Base-by-base conservation (phyloP, 2,113 vertebrate genomes). In the Callopanchax toddi region DNA sequence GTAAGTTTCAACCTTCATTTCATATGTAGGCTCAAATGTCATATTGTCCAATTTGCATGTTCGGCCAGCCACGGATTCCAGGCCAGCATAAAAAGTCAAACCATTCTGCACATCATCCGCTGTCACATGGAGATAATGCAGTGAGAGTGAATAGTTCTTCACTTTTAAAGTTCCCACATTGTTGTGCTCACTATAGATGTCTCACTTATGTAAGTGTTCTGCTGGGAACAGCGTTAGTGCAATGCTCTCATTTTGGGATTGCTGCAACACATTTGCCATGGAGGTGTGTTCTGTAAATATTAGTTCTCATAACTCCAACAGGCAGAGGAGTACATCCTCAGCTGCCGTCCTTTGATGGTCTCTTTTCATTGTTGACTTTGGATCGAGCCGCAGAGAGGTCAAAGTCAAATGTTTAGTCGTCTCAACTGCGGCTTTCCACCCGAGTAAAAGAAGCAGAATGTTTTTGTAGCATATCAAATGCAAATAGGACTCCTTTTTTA, bases 241-340 rank as follows among this genome's bases (percentile, higher is more conserved):
- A 11, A 61, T 58, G 34, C 67, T 76, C 69, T 85, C 52, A 71
- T 81, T 85, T 79, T 83, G 43, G 70, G 68, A 83, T 73, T 59
- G 49, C 65, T 73, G 78, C 64, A 78, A 56, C 66, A 81, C 74
- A 76, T 87, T 81, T 83, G 67, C 72, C 32, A 26, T 69, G 68
- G 49, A 73, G 73, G 62, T 58, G 65, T 60, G 43, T 55, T 79
- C 82, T 62, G 62, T 80, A 66, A 58, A 65, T 83, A 72, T 74
- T 57, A 76, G 70, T 40, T 69, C 69, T 80, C 62, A 12, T 29
- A 29, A 59, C 58, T 76, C 54, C 53, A 51, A 61, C 12, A 48
- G 62, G 52, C 63, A 74, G 50, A 77, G 60, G 72, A 71, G 68
- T 8, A 40, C 11, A n/a, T n/a, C n/a, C n/a, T n/a, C 2, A 46